These are phyloP conservation scores for Propithecus deckenii DNA, from an alignment of 2,797 vertebrate genomes.

Conservation along the genomic window DNA sequence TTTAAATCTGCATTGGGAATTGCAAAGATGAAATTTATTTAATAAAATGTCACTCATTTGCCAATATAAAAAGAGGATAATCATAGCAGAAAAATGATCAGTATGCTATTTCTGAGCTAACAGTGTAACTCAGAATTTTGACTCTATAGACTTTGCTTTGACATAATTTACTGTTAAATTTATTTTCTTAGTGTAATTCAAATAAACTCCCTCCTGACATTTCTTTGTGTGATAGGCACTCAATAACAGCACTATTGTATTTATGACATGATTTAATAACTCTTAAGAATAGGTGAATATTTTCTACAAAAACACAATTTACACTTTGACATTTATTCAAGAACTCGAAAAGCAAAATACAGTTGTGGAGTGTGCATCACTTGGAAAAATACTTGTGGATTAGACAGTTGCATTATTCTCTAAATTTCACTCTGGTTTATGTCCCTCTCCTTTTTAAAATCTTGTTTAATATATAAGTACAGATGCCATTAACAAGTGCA, in stretches of 20 bases:
- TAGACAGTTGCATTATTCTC: background rate
- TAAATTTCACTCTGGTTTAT: background rate
- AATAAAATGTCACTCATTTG: background rate
- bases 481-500: background rate
- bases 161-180: slow-evolving; percentile 57
- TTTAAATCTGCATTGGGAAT: background rate
- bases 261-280: background rate
- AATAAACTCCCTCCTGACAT: slow-evolving; percentile 73
- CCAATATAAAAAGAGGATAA: background rate
- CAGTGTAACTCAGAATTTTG: background rate
- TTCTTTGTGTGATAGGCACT: slow-evolving; percentile 70
- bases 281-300: background rate
- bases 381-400: background rate
- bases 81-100: background rate
- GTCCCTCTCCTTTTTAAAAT: background rate
- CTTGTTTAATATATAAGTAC: background rate
- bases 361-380: background rate
- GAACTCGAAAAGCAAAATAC: background rate
- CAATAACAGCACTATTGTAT: background rate
- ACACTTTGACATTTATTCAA: background rate
- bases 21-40: background rate
- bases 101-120: background rate
- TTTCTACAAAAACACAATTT: background rate
- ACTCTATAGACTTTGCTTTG: background rate
- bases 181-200: slow-evolving; percentile 72